A percentile compares a stretch with the other conserved stretches of the same genome.
These are phyloP conservation scores for Phoxinus phoxinus DNA, from an alignment of 2,113 vertebrate species.

Conservation along the genomic window DNA sequence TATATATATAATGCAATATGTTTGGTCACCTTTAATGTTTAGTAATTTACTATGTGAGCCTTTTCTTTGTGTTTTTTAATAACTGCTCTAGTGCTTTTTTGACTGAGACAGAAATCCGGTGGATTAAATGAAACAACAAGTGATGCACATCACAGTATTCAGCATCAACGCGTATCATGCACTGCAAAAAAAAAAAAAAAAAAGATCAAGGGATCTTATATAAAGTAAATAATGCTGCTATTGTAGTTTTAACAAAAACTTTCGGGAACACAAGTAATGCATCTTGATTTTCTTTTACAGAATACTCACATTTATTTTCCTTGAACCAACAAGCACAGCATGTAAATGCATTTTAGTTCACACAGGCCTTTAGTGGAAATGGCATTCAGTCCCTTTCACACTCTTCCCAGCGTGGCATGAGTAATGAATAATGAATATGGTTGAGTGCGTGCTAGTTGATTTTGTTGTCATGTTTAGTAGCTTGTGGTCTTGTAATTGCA, in stretches of 20 bases:
- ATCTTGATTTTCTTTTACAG: slow-evolving; percentile 3
- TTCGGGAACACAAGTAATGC: slow-evolving; percentile 5
- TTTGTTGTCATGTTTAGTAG: neutral
- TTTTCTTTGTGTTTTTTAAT: slow-evolving; percentile 28
- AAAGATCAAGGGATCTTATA: neutral
- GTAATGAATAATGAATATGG: neutral
- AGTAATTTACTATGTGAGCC: neutral
- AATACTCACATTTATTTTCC: neutral
- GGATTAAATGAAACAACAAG: slow-evolving; percentile 56
- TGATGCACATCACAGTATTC: slow-evolving; percentile 45
- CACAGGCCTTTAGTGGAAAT: neutral
- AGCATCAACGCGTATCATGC: slow-evolving; percentile 52
- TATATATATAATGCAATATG: neutral
- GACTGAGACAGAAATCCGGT: slow-evolving; percentile 24
- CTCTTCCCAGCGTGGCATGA: neutral
- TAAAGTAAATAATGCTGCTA: slow-evolving; percentile 1
- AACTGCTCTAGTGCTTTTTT: slow-evolving; percentile 35
- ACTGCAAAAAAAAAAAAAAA: neutral
- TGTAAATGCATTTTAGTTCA: neutral
- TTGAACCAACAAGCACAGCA: neutral
- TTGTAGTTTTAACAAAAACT: neutral
- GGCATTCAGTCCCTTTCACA: neutral
- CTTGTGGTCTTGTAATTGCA: neutral
- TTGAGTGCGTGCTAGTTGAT: neutral
- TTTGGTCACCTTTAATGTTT: neutral